phyloP scores from a whole-genome alignment of 2,113 vertebrate genomes.

The Eulemur macaco region DNA sequence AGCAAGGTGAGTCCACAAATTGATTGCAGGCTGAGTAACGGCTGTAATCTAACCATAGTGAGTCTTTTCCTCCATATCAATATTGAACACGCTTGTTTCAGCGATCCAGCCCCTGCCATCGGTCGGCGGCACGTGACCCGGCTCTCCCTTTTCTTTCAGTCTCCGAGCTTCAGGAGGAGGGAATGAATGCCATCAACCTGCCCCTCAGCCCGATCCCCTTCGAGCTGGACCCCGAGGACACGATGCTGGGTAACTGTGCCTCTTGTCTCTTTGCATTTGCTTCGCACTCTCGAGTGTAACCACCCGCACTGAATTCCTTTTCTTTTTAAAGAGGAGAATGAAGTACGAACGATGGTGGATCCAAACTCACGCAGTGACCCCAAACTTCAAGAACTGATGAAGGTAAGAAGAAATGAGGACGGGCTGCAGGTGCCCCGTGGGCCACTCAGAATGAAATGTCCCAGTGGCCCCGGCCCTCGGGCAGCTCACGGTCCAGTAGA shows the following conservation, averaged over 20 bases:
- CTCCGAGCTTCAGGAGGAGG: conserved; percentile 98
- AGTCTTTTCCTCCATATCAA: neutral
- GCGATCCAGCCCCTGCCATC: neutral
- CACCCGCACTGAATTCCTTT: conserved; percentile 36
- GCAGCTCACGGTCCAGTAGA: neutral
- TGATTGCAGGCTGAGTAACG: neutral
- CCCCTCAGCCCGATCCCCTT: conserved; percentile 97
- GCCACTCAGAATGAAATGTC: neutral
- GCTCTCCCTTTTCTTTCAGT: conserved; percentile 85
- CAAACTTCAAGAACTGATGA: conserved; percentile 92
- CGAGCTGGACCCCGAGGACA: conserved; percentile 98
- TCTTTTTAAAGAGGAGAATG: conserved; percentile 90
- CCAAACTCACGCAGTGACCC: conserved; percentile 92
- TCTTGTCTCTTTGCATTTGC: neutral
- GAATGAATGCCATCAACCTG: conserved; percentile 99
- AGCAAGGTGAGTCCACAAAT: neutral
- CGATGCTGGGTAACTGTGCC: conserved; percentile 93
- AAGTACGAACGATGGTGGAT: conserved; percentile 93
- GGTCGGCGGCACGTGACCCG: conserved; percentile 60
- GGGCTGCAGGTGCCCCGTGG: rapidly evolving
- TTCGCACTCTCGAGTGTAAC: neutral
- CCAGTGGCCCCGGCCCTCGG: neutral
- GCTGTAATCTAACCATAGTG: neutral
- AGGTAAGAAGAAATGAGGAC: conserved; percentile 81
- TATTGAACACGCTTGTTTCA: neutral